A percentile compares a stretch with the other conserved stretches of the same genome.
These are phyloP conservation scores for Dendrophyllia cribrosa DNA, from an alignment of 64 coral and sea anemone genomes.

Conservation along the genomic window DNA sequence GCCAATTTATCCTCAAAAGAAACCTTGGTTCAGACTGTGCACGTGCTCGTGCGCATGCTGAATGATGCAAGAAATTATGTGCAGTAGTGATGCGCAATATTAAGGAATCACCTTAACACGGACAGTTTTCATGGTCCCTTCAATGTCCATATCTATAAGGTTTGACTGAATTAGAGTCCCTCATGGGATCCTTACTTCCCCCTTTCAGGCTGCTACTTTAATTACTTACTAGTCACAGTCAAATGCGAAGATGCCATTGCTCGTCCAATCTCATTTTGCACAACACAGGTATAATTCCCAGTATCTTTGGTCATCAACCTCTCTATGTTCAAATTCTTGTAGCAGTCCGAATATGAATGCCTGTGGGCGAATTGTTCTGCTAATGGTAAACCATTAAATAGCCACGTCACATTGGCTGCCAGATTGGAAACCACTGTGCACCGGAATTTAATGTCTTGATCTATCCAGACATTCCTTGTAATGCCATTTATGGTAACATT, in stretches of 20 bases:
- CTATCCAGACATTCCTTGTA: neutral
- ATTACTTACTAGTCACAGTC: neutral
- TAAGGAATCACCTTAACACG: too few species aligned
- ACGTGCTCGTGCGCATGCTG: too few species aligned
- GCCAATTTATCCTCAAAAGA: too few species aligned
- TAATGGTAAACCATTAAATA: neutral
- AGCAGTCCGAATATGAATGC: neutral
- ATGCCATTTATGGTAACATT: neutral
- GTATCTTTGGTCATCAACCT: neutral
- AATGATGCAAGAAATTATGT: too few species aligned
- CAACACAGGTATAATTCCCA: conserved; percentile 13
- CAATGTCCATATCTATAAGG: too few species aligned
- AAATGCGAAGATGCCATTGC: neutral
- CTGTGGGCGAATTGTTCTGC: neutral
- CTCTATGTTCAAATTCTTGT: neutral
- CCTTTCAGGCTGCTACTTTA: too few species aligned
- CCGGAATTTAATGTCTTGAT: neutral
- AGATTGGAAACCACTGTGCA: neutral
- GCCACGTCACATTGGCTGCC: conserved; percentile 6
- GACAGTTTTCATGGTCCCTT: too few species aligned
- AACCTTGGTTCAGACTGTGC: too few species aligned
- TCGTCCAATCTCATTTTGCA: neutral
- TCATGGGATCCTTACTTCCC: too few species aligned
- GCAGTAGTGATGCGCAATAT: too few species aligned
- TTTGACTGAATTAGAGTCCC: too few species aligned